phyloP scores from a whole-genome alignment of 2,113 vertebrate species.

The Prunella himalayana region DNA sequence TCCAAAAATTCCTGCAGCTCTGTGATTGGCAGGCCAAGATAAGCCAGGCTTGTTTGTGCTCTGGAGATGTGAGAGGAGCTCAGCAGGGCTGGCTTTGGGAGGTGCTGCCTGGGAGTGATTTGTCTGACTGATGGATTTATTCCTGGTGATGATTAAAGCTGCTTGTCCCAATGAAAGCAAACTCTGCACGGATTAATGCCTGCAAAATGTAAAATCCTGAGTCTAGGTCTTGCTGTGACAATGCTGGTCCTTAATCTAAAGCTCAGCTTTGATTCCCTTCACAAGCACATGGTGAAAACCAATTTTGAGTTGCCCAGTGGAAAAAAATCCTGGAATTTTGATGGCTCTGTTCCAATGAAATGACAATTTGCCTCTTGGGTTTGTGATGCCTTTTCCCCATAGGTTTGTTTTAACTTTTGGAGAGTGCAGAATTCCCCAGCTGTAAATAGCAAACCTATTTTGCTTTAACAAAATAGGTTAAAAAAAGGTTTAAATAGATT shows the following conservation, averaged over 20 bases:
- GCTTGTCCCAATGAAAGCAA: not conserved
- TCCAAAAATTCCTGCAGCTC: not conserved
- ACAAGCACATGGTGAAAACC: not conserved
- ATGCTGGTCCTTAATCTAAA: not conserved
- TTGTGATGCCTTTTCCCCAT: not conserved
- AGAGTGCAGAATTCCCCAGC: not conserved
- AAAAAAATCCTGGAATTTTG: not conserved
- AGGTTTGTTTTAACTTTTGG: not conserved
- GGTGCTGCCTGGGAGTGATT: not conserved
- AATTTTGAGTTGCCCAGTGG: rapidly evolving
- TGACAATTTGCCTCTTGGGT: not conserved
- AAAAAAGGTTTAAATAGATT: no score
- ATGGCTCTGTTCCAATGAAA: not conserved
- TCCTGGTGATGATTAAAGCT: not conserved
- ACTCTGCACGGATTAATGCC: not conserved
- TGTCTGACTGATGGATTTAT: not conserved
- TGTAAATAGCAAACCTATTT: not conserved
- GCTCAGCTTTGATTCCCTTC: not conserved
- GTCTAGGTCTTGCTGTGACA: not conserved
- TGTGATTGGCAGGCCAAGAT: not conserved
- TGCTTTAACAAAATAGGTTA: no score
- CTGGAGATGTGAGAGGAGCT: not conserved
- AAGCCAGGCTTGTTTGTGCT: not conserved
- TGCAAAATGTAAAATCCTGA: not conserved
- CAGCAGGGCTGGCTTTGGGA: not conserved